Base-by-base conservation (phyloP, 2,888 invertebrate genomes). In the Heliconius erato region DNA sequence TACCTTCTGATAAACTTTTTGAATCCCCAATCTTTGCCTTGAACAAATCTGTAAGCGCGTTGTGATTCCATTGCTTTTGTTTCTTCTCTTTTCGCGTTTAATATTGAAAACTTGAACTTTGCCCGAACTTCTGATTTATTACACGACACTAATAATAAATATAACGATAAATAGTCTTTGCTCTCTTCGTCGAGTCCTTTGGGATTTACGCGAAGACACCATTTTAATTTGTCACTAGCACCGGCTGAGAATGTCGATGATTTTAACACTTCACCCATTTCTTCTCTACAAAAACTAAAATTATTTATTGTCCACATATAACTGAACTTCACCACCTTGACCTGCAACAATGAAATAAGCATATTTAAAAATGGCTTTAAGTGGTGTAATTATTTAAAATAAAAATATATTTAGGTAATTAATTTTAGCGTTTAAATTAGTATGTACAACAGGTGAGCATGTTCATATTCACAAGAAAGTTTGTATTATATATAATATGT, bases 301-400 rank as follows among this genome's bases (percentile, higher is more conserved):
- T 99, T 99, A 97, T 99, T 99, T 97, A 99, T 99, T 94, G 99
- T 99, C 99, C 99, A 99, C 99, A 99, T 99, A 96, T 99, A 99
- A 96, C 99, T 99, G 97, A 99, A 99, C 97, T 99, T 99, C 90
- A 99, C 99, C 96, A 99, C 99, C 98, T 99, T 99, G 94, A 99
- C 99, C 99, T 99, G 97, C 40, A 97, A 97, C 91, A 93, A 93
- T 86, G 88, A 87, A 76, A 69, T 5, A 69, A 67, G n/a, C n/a
- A 76, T 77, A n/a, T 76, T 69, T 7, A 32, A 67, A 54, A 32
- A n/a, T 11, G 40, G 4, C 5, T 78, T 26, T 11, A 16, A 32
- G 3, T 16, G n/a, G 16, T 77, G 35, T 16, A 44, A 19, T 6
- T 40, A 77, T 77, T 40, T 69, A 19, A 11, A 63, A 54, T 54